Evolutionary conservation across 92 coral and sea anemone species (phyloP).

Genomic region (Zoanthus solanderi): DNA sequence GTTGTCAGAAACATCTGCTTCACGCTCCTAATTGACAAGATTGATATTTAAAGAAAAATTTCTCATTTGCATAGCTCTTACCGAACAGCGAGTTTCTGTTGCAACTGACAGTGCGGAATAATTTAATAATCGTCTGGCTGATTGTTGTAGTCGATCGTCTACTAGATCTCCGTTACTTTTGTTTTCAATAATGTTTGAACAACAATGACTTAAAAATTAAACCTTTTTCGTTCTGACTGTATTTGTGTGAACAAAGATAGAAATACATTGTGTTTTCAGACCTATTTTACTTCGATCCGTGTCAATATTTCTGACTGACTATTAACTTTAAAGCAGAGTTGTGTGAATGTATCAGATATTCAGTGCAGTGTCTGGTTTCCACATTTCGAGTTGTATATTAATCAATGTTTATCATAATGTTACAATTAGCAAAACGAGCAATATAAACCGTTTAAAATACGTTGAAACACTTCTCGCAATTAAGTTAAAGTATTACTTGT

Average conservation of each 20-base stretch:
- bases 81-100: background rate
- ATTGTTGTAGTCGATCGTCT: background rate
- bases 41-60: background rate
- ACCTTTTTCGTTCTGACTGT: background rate
- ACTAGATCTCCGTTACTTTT: background rate
- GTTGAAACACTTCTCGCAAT: background rate
- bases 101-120: conserved; percentile 8
- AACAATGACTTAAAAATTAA: background rate
- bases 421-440: background rate
- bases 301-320: background rate
- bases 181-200: background rate
- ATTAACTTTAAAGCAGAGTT: no score
- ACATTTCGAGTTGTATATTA: conserved; percentile 11
- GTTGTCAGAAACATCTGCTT: conserved; percentile 32
- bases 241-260: background rate
- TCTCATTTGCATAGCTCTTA: conserved; percentile 24
- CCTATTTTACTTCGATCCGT: background rate
- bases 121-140: background rate
- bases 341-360: background rate
- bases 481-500: background rate
- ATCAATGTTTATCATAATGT: background rate
- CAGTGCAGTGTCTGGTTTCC: background rate
- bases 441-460: background rate
- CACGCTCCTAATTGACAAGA: conserved; percentile 6
- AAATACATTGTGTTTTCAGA: background rate